These are phyloP conservation scores for Hypotaenidia philippensis DNA, from an alignment of 2,797 vertebrate genomes.

Conservation along the genomic window DNA sequence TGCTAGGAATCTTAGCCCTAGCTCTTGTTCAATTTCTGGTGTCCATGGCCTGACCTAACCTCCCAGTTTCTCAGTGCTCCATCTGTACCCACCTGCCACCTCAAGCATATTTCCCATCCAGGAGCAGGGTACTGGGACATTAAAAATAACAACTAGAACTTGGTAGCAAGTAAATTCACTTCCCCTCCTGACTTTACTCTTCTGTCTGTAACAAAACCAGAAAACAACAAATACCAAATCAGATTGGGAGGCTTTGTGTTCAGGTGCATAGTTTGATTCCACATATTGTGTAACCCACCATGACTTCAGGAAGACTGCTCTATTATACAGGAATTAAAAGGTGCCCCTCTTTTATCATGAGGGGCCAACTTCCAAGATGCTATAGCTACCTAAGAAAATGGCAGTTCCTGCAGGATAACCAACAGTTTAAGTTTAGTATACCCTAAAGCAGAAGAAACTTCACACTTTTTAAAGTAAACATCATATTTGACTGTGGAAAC, in stretches of 20 bases:
- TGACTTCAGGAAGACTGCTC: neutral
- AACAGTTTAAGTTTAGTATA: neutral
- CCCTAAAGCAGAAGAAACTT: neutral
- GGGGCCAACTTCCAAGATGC: neutral
- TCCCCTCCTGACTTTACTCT: neutral
- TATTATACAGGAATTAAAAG: neutral
- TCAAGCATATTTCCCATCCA: neutral
- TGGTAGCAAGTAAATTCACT: neutral
- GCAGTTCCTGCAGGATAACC: neutral
- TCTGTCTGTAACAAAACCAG: neutral
- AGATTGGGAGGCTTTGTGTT: neutral
- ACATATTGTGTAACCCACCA: neutral
- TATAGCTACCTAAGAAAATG: neutral
- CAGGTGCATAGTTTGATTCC: neutral
- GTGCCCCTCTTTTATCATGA: neutral
- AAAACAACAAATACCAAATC: neutral
- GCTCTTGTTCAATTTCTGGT: constrained; percentile 11
- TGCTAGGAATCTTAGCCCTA: neutral
- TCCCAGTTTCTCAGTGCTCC: neutral
- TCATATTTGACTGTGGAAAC: neutral
- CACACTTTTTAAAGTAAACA: neutral
- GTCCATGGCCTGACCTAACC: constrained; percentile 19
- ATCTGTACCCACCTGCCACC: constrained; percentile 28
- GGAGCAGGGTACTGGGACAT: constrained; percentile 16
- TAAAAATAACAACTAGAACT: constrained; percentile 31